These are phyloP conservation scores for Physocephala rufipes DNA, from an alignment of 2,888 invertebrate genomes.

Conservation along the genomic window DNA sequence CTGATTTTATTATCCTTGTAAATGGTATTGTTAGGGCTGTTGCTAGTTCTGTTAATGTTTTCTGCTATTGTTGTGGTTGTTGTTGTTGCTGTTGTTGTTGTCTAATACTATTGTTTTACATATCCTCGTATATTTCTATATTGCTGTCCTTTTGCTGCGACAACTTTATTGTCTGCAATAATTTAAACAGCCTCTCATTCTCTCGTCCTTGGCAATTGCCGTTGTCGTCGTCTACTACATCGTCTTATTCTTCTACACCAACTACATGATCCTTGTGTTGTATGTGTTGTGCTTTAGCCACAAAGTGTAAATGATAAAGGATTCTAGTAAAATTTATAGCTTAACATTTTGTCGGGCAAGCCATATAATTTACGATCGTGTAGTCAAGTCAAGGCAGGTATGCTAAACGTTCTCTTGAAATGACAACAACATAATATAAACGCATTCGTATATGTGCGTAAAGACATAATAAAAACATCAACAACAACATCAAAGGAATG, in stretches of 20 bases:
- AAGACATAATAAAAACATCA: conserved; percentile 34
- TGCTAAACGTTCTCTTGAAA: conserved; percentile 48
- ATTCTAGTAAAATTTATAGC: conserved; percentile 50
- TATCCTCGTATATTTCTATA: neutral
- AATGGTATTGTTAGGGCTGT: conserved; percentile 8
- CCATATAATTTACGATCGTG: conserved; percentile 47
- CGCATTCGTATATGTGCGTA: no score
- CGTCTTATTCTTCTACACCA: neutral
- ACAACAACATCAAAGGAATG: conserved; percentile 26
- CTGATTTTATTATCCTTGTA: conserved; percentile 22
- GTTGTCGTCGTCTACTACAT: neutral
- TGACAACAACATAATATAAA: conserved; percentile 25
- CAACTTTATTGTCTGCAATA: conserved; percentile 12
- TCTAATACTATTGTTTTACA: neutral
- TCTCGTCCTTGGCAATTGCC: neutral
- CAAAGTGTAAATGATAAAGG: conserved; percentile 45
- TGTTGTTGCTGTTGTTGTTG: neutral
- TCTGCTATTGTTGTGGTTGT: neutral
- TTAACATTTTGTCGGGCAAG: conserved; percentile 44
- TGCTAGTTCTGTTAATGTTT: conserved; percentile 1
- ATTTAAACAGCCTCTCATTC: neutral
- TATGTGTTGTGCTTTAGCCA: neutral
- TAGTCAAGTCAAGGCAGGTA: conserved; percentile 50
- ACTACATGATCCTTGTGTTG: neutral
- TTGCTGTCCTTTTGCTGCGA: conserved; percentile 1